phyloP scores from a whole-genome alignment of 1,140 invertebrate genomes.

The Drosophila teissieri region DNA sequence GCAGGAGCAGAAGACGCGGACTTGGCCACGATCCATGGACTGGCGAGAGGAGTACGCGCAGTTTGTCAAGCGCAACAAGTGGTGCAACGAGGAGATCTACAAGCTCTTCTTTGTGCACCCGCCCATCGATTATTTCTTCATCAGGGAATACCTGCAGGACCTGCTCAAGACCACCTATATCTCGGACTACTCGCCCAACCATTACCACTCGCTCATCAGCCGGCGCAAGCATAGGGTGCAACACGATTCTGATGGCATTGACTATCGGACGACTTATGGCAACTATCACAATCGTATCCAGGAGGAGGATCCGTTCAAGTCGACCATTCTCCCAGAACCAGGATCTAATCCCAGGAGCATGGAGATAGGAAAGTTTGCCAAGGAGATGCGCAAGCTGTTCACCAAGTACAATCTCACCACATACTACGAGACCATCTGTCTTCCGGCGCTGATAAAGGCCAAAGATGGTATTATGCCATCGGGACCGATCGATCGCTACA shows the following conservation, averaged over 20 bases:
- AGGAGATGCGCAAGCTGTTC: slow-evolving; percentile 64
- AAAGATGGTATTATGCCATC: slow-evolving; percentile 66
- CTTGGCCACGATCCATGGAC: slow-evolving; percentile 65
- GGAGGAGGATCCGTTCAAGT: slow-evolving; percentile 28
- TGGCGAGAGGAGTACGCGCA: slow-evolving; percentile 67
- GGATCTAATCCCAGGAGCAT: slow-evolving; percentile 15
- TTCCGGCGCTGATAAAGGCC: slow-evolving; percentile 60
- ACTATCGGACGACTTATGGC: slow-evolving; percentile 66
- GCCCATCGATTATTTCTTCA: slow-evolving; percentile 34
- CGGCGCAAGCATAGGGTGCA: background rate
- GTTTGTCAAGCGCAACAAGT: slow-evolving; percentile 55
- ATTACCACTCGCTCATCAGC: slow-evolving; percentile 41
- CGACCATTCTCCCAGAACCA: slow-evolving; percentile 5
- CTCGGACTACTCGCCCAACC: slow-evolving; percentile 55
- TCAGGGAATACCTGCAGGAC: slow-evolving; percentile 49
- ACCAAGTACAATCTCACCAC: slow-evolving; percentile 63
- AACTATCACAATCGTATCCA: slow-evolving; percentile 66
- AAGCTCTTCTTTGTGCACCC: slow-evolving; percentile 63
- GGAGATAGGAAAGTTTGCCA: slow-evolving; percentile 23
- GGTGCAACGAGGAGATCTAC: slow-evolving; percentile 66
- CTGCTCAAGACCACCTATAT: slow-evolving; percentile 48
- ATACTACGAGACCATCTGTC: slow-evolving; percentile 61
- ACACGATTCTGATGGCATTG: background rate
- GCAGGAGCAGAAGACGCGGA: slow-evolving; percentile 33
- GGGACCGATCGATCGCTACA: slow-evolving; percentile 66